Conservation (phyloP, 2,113 vertebrate species). For the Ptychochromis oligacanthus region DNA sequence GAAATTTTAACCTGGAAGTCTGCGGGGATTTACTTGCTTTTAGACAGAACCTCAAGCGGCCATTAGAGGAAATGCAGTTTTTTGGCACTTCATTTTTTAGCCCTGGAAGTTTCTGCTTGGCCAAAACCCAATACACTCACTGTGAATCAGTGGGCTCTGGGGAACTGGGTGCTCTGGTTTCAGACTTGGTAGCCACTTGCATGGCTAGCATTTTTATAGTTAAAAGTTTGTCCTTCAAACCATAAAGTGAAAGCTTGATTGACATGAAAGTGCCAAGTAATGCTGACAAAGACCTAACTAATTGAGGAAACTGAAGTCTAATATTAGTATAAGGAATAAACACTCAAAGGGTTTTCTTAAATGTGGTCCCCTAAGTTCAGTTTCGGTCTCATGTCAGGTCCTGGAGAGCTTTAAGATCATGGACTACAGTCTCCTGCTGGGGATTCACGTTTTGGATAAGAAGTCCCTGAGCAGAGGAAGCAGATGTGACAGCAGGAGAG, state of each 20-base stretch:
- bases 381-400: slow-evolving; percentile 78
- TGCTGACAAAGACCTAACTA: neutral
- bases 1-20: neutral
- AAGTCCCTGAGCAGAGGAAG: slow-evolving; percentile 79
- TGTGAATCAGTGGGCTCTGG: neutral
- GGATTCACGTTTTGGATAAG: slow-evolving; percentile 87
- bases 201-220: neutral
- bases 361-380: neutral
- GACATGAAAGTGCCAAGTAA: too few relatives aligned
- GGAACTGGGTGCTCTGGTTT: neutral
- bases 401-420: slow-evolving; percentile 99
- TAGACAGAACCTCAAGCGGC: neutral
- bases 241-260: too few relatives aligned
- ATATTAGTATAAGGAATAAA: fast-evolving
- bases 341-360: neutral
- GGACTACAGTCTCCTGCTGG: slow-evolving; percentile 96
- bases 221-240: neutral
- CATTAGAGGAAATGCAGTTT: neutral
- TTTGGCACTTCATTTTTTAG: neutral
- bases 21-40: neutral
- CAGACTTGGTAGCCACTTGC: neutral
- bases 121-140: neutral
- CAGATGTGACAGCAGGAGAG: slow-evolving; percentile 85
- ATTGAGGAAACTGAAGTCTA: neutral
- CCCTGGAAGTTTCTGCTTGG: neutral